Base-by-base conservation (phyloP, 2,113 vertebrate species). In the Rhinoptilus africanus region DNA sequence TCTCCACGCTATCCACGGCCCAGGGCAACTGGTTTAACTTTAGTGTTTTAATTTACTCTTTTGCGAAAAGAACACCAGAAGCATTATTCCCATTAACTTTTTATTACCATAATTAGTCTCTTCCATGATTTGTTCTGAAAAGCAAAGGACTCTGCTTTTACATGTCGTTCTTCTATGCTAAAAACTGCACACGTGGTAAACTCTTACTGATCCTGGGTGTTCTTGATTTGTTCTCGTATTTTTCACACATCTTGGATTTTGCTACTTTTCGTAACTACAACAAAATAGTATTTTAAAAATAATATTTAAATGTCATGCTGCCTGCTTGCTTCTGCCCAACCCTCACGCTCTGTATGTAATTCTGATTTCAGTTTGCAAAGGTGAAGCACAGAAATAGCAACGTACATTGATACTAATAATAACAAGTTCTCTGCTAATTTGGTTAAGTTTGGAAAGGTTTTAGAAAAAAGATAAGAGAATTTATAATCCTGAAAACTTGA, bases 31-130 rank as follows among this genome's bases (percentile, higher is more conserved):
- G 37, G 50, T 90, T 83, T 83, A 76, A 90, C 74, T 80, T 73
- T 1, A 59, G 41, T 67, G 41, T 32, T 92, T 83, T 85, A 64
- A 88, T 88, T 90, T 89, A 37, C 82, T 85, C 81, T 83, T 80
- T 53, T 88, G 63, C 67, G 63, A 48, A 89, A 88, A 37, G 72
- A 85, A 67, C 54, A 85, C 85, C 72, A 37, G 78, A 72, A 85
- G 53, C 57, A 10, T 93, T 93, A 69, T 73, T 95, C 34, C 66
- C 22, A 76, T 94, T 95, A 93, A 76, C 56, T 50, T 89, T 92
- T 94, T 93, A 89, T 95, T 96, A 30, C 39, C 47, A 14, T 86
- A 92, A 86, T 93, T 91, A 81, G 41, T 67, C 32, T 95, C 43
- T 74, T 75, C 74, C 67, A 15, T n/a, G 87, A 56, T 80, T 83